Evolutionary conservation across 2,888 invertebrate genomes (phyloP), one percentile per base, ranked within the genome.

Genomic region (Eretmocerus hayati): DNA sequence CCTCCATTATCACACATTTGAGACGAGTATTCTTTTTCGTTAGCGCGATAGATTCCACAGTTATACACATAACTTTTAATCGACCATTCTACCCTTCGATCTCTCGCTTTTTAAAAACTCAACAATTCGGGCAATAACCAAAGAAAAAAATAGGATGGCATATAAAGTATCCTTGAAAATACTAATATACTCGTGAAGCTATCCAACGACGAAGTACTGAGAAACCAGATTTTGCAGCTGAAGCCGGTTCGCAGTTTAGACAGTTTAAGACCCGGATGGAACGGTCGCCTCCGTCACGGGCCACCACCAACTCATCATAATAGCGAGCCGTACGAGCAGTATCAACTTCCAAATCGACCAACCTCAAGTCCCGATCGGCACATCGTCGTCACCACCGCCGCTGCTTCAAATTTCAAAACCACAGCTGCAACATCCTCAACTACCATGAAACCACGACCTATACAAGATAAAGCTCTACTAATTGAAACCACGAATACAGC

Each of bases 161-260:
- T n/a, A n/a, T n/a, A n/a, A n/a, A n/a, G n/a, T n/a, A n/a, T n/a
- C n/a, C n/a, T n/a, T n/a, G n/a, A n/a, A n/a, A n/a, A n/a, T n/a
- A n/a, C n/a, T n/a, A n/a, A n/a, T n/a, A n/a, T n/a, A n/a, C n/a
- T n/a, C n/a, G n/a, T n/a, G n/a, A n/a, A n/a, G n/a, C n/a, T n/a
- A n/a, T n/a, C n/a, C n/a, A n/a, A n/a, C n/a, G n/a, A n/a, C n/a
- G n/a, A n/a, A n/a, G n/a, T n/a, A n/a, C n/a, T n/a, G n/a, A n/a
- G n/a, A n/a, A n/a, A n/a, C n/a, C n/a, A n/a, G n/a, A n/a, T n/a
- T n/a, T 74, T 75, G 61, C 77, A 79, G 79, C 71, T 79, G 69
- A 79, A 79, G 69, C 79, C 79, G 59, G 78, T 78, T 53, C 74
- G 79, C 64, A 79, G 79, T 68, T 74, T 79, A 71, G 79, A 79